Base-by-base conservation (phyloP, 2,888 invertebrate genomes). In the Rosalia funebris region DNA sequence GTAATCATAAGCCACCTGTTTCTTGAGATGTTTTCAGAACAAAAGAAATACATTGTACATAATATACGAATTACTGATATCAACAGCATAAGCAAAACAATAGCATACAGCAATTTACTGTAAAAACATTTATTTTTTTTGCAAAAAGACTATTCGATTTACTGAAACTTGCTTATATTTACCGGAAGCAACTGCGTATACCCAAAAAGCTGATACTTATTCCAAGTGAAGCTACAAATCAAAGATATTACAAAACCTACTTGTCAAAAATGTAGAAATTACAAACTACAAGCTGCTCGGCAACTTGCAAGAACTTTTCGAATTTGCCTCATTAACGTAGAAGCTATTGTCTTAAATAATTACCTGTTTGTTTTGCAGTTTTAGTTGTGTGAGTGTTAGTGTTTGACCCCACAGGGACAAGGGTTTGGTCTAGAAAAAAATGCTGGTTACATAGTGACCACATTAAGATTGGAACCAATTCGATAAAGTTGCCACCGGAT, bases 321-420 rank as follows among this genome's bases (percentile, higher is more conserved):
- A 34, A 34, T 34, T n/a, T 34, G 34, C 34, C 34, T 25, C 25
- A 25, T 5, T 7, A 34, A 34, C 11, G 34, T 3, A 11, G 9
- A 34, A 34, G 34, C 11, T 5, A 7, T 2, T 34, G 11, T 34
- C 10, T 11, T n/a, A 3, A 34, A n/a, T 34, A 34, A 25, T 34
- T 34, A 34, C 34, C 34, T 34, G 34, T n/a, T 34, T 34, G 34
- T 34, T 34, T 34, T 34, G 34, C 5, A 34, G 34, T 34, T 34
- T 34, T n/a, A 34, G 10, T 34, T 34, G 34, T 34, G 34, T 34
- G 34, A 34, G 34, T 34, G 34, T 34, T 34, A 34, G 34, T 34
- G 34, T 34, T 34, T 34, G 34, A 11, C 11, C 11, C 34, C 34
- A 34, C 34, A 34, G 34, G 10, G 34, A 34, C 11, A 34, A 3